Evolutionary conservation across 2,113 vertebrate genomes (phyloP), one percentile per base, ranked within the genome.

Genomic region (Octodon degus): DNA sequence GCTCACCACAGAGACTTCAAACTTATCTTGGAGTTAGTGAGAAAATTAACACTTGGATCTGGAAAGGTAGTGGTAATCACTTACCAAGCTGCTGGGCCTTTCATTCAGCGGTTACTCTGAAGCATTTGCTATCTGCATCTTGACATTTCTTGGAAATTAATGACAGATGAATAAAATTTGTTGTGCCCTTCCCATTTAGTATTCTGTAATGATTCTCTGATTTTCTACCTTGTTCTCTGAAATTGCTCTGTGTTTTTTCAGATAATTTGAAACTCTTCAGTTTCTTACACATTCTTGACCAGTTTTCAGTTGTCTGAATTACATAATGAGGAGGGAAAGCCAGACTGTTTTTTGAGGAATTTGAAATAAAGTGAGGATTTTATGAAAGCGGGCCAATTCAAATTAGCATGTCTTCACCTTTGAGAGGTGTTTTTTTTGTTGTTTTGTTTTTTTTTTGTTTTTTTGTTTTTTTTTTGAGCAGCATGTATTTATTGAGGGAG

Each of bases 11-110:
- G 27, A 53, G 13, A 40, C 43, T 43, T 72, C 22, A 93, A 25
- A 92, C 22, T 32, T 77, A 1, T 88, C 1, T 43, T 82, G 62
- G 19, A 74, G 93, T 55, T 84, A 63, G 77, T 24, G 58, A 1
- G 90, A 96, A 50, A 89, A 11, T 60, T 62, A 90, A 3, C 50
- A 67, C 85, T 96, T 95, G 5, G 37, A 4, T 40, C 86, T 77
- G 65, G 40, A 47, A 55, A 90, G 0, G 7, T 6, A 67, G 60
- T 30, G 3, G 53, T 88, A 96, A 76, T 32, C 68, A 30, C 62
- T 82, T 24, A 0, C 10, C 34, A 88, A 53, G 68, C 74, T 27
- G 74, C 40, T 94, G n/a, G 93, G 86, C n/a, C 55, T 2, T 10
- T 7, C 10, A 40, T 40, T 65, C 37, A 94, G 50, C 2, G 43